Evolutionary conservation across 64 coral and sea anemone genomes (phyloP).

Genomic region (Dendronephthya gigantea): DNA sequence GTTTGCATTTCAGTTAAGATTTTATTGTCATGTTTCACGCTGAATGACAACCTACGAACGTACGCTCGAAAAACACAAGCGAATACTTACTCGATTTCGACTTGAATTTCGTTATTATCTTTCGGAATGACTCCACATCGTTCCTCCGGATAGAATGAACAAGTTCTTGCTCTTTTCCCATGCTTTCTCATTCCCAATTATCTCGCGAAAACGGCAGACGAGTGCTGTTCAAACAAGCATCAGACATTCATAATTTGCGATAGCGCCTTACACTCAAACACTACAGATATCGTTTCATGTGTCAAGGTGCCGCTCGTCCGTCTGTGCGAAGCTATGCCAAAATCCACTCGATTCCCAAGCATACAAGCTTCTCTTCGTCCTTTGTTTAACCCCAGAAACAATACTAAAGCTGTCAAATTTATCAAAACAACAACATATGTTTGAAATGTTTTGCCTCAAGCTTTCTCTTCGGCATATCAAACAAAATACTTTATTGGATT

Average conservation of each 20-base stretch:
- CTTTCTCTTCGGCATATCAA: not conserved
- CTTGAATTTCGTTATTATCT: not conserved
- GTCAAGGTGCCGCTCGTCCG: not conserved
- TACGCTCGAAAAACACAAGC: too few relatives aligned
- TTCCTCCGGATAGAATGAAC: not conserved
- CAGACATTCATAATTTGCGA: constrained; percentile 11
- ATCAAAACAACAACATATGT: not conserved
- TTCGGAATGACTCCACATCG: not conserved
- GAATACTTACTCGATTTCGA: not conserved
- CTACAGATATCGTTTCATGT: not conserved
- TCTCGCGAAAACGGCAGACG: not conserved
- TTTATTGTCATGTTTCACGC: not conserved
- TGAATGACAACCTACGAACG: not conserved
- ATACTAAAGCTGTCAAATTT: not conserved
- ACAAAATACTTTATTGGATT: not conserved
- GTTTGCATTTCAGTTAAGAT: not conserved
- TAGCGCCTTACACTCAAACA: not conserved
- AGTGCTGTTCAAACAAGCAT: not conserved
- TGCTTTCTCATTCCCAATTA: not conserved
- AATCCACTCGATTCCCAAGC: not conserved
- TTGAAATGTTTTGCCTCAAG: not conserved
- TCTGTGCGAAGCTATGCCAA: not conserved
- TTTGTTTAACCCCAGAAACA: not conserved
- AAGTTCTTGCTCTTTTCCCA: constrained; percentile 5
- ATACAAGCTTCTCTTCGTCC: not conserved